Conservation (phyloP, 2,113 vertebrate genomes). For the Syngnathoides biaculeatus region DNA sequence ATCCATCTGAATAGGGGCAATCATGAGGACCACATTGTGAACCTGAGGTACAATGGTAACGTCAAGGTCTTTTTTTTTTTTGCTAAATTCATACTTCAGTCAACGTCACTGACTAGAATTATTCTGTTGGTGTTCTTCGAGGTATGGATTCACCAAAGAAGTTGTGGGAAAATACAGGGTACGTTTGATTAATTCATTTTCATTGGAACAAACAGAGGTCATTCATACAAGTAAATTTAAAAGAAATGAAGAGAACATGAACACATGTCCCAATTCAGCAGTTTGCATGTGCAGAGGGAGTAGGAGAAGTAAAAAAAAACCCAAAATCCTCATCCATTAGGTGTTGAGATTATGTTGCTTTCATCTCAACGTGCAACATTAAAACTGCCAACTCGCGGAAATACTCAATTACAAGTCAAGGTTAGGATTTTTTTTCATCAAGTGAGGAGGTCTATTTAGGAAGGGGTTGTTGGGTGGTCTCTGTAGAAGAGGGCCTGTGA, state of each 20-base stretch:
- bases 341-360: constrained; percentile 5
- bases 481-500: no score
- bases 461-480: background rate
- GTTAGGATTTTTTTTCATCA: background rate
- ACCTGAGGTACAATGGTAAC: constrained; percentile 75
- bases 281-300: no score
- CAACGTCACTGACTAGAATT: background rate
- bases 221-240: no score
- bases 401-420: background rate
- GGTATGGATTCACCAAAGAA: constrained; percentile 91
- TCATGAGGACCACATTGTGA: constrained; percentile 89
- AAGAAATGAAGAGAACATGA: no score
- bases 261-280: no score
- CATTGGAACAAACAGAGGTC: no score
- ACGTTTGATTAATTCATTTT: constrained; percentile 1
- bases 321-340: no score
- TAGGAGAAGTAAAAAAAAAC: no score
- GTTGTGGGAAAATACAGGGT: constrained; percentile 90
- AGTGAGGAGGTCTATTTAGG: background rate
- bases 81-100: background rate
- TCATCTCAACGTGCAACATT: background rate
- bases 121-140: constrained; percentile 54
- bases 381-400: background rate
- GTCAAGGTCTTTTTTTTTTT: background rate
- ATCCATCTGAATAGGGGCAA: constrained; percentile 90